These are phyloP conservation scores for Rhamphomyia laevipes DNA, from an alignment of 2,888 invertebrate genomes.

Conservation along the genomic window DNA sequence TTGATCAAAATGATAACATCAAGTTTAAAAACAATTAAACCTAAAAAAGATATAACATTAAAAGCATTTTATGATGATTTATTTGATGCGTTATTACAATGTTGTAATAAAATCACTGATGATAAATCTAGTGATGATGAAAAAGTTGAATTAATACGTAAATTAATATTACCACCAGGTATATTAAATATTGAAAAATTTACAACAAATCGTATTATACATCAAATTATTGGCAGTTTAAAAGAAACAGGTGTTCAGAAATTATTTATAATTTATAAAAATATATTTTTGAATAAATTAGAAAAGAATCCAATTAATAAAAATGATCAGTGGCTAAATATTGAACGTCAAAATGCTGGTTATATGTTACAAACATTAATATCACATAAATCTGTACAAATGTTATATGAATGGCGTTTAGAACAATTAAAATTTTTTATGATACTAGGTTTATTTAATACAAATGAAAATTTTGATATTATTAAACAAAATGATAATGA, in stretches of 20 bases:
- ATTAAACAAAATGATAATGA: conserved; percentile 26
- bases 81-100: conserved; percentile 41
- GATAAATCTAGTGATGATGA: conserved; percentile 39
- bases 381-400: conserved; percentile 31
- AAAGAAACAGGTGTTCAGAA: conserved; percentile 49
- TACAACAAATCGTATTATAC: conserved; percentile 52
- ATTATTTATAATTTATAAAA: conserved; percentile 48
- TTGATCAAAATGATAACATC: conserved; percentile 52
- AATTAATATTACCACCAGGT: conserved; percentile 55
- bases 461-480: conserved; percentile 34
- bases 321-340: conserved; percentile 50
- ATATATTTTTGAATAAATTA: conserved; percentile 46
- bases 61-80: conserved; percentile 37
- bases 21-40: conserved; percentile 44
- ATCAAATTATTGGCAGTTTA: conserved; percentile 49
- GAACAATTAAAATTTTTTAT: conserved; percentile 54
- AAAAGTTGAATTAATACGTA: conserved; percentile 48
- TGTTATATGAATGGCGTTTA: conserved; percentile 47
- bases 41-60: conserved; percentile 22
- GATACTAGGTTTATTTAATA: conserved; percentile 51
- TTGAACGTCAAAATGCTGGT: conserved; percentile 55
- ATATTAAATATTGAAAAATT: conserved; percentile 63
- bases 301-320: conserved; percentile 35
- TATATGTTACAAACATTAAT: conserved; percentile 42
- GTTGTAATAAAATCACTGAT: conserved; percentile 41